These are phyloP conservation scores for Microplitis mediator DNA, from an alignment of 1,140 invertebrate genomes.

Conservation along the genomic window DNA sequence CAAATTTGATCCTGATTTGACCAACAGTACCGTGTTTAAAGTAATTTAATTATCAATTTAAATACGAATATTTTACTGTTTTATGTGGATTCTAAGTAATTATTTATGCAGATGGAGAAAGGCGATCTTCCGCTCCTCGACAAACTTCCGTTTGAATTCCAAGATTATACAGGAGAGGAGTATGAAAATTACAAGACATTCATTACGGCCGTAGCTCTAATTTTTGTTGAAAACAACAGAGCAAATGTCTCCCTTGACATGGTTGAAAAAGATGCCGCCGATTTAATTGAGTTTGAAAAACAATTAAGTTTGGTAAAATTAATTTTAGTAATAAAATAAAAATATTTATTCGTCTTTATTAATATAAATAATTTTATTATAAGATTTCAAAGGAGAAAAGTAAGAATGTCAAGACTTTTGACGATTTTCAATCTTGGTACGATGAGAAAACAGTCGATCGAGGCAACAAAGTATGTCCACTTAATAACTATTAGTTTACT, in stretches of 20 bases:
- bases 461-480: neutral
- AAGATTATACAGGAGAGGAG: conserved; percentile 23
- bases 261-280: conserved; percentile 12
- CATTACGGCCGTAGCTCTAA: neutral
- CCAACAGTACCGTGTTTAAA: no score
- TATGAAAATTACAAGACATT: conserved; percentile 7
- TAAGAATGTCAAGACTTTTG: neutral
- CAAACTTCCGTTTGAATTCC: conserved; percentile 5
- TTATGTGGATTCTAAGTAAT: no score
- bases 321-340: neutral
- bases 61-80: no score
- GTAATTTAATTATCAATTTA: no score
- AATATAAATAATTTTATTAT: neutral
- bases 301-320: conserved; percentile 16
- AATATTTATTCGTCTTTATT: neutral
- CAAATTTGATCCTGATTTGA: neutral
- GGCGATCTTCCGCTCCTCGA: no score
- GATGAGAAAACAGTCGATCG: neutral
- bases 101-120: no score
- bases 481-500: neutral
- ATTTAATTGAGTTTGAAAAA: conserved; percentile 29
- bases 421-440: neutral
- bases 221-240: conserved; percentile 20
- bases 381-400: neutral
- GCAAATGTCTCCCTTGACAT: conserved; percentile 18